Base-by-base conservation (phyloP, 2,888 invertebrate species). In the Sericinus montela region DNA sequence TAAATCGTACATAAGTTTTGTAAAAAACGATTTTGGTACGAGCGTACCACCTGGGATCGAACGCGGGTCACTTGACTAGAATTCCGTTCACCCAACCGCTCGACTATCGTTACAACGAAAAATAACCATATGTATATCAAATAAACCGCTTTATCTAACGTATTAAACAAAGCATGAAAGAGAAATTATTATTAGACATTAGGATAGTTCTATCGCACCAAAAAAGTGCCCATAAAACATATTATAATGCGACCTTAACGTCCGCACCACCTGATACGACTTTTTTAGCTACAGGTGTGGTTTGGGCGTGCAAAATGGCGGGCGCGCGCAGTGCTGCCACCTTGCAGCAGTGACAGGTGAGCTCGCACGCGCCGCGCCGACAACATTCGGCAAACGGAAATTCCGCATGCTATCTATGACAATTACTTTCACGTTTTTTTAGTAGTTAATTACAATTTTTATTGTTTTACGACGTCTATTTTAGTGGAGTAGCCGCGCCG, bases 301-400 rank as follows among this genome's bases (percentile, higher is more conserved):
- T 49, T 45, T 45, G 48, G 58, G 59, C 52, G 54, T 52, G 61
- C 64, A 54, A 62, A 65, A 62, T 59, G 61, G 56, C 52, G 45
- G 43, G 29, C 23, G 65, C 64, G 74, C 69, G 65, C 53, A 47
- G 55, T 55, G 56, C 44, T 50, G 54, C 62, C 69, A 69, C 67
- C 69, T 69, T 69, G 69, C 65, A 48, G 51, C 14, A 42, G 60
- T 60, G 79, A 78, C 82, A 82, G 81, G 80, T 82, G 82, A 73
- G 59, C 53, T 57, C 56, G 57, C 57, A 58, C 49, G 57, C 51
- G 53, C 49, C 46, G 47, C 35, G 30, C 49, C 45, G 51, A 47
- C 47, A 41, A 48, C 44, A 58, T 62, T 63, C 59, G 57, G 63
- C 54, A 75, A 80, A 81, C 82, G 78, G 76, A 77, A 72, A 76